Conservation (phyloP, 2,888 invertebrate species). For the Athalia rosae region DNA sequence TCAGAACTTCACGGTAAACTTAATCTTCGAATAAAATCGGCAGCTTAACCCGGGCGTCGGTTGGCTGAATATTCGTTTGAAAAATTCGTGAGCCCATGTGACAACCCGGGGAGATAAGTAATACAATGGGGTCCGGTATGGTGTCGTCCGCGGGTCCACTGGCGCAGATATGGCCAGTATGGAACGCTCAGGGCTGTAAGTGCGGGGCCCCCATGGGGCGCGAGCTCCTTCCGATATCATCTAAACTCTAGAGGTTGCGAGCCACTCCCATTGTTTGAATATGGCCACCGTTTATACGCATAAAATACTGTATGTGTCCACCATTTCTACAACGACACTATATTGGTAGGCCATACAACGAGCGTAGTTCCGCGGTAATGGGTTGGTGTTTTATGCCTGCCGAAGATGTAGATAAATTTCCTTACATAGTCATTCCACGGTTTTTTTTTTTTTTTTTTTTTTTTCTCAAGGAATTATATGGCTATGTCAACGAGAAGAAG, state of each 20-base stretch:
- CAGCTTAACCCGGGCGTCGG: slow-evolving; percentile 45
- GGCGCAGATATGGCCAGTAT: slow-evolving; percentile 48
- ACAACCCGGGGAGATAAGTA: slow-evolving; percentile 55
- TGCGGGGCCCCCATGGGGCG: slow-evolving; percentile 47
- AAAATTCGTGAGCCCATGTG: slow-evolving; percentile 51
- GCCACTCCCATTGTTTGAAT: slow-evolving; percentile 44
- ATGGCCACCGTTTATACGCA: slow-evolving; percentile 41
- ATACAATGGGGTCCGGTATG: slow-evolving; percentile 54
- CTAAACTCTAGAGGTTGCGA: slow-evolving; percentile 44
- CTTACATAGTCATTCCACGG: slow-evolving; percentile 16
- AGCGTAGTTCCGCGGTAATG: slow-evolving; percentile 25
- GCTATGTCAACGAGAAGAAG: neutral
- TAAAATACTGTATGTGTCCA: neutral
- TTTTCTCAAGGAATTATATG: slow-evolving; percentile 11
- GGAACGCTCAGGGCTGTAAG: slow-evolving; percentile 45
- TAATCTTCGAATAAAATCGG: slow-evolving; percentile 52
- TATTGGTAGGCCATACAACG: slow-evolving; percentile 32
- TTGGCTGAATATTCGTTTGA: slow-evolving; percentile 47
- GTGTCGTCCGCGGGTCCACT: slow-evolving; percentile 47
- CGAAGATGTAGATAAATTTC: slow-evolving; percentile 40
- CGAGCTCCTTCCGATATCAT: slow-evolving; percentile 43
- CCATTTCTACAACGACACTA: neutral
- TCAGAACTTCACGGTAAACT: slow-evolving; percentile 34
- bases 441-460: slow-evolving; percentile 27
- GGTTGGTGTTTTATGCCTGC: slow-evolving; percentile 41